These are phyloP conservation scores for Brachyhypopomus occidentalis DNA, from an alignment of 2,113 vertebrate species.

Conservation along the genomic window DNA sequence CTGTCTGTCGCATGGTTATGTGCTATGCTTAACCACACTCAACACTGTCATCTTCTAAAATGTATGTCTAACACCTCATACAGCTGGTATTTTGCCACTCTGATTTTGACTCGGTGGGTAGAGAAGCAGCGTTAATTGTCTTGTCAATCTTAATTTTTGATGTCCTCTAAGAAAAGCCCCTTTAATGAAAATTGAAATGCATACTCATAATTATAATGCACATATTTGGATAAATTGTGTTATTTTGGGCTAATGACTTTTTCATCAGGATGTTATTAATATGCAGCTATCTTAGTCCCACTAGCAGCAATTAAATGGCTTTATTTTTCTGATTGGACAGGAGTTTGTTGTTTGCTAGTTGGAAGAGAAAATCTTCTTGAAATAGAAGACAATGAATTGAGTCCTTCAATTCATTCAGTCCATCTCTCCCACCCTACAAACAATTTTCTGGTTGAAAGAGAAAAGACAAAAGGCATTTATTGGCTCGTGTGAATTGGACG, in stretches of 20 bases:
- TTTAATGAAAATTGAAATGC: constrained; percentile 73
- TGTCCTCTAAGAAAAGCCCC: constrained; percentile 50
- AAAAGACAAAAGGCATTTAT: constrained; percentile 45
- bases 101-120: background rate
- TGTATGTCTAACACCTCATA: background rate
- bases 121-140: constrained; percentile 59
- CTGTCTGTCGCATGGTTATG: constrained; percentile 32
- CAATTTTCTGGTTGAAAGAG: constrained; percentile 62
- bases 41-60: background rate
- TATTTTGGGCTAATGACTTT: constrained; percentile 78
- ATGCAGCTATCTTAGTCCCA: constrained; percentile 66
- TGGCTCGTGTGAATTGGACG: constrained; percentile 51
- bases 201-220: constrained; percentile 77
- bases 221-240: constrained; percentile 74
- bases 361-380: constrained; percentile 60
- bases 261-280: constrained; percentile 79
- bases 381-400: constrained; percentile 45
- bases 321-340: constrained; percentile 70
- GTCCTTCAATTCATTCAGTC: constrained; percentile 30
- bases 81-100: background rate
- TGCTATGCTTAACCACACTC: background rate
- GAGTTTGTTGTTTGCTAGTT: constrained; percentile 58
- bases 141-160: constrained; percentile 55
- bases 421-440: constrained; percentile 33
- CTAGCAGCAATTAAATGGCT: constrained; percentile 70